Percentiles rank a stretch among this genome's conserved stretches.
These are phyloP conservation scores for Momotus momota DNA, from an alignment of 2,797 vertebrate species.

Conservation along the genomic window DNA sequence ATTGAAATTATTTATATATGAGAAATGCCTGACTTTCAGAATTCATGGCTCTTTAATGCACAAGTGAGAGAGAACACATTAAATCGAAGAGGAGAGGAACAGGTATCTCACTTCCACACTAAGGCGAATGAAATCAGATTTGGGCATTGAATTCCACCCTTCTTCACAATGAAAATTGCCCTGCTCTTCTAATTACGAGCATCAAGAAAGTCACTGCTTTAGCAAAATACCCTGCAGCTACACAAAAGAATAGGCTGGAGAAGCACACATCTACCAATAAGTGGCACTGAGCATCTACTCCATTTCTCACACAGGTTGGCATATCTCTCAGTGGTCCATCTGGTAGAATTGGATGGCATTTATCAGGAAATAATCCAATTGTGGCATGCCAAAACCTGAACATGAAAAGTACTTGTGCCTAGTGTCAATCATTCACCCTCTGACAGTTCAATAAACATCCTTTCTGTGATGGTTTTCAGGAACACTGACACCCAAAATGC, in stretches of 20 bases:
- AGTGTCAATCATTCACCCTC: conserved; percentile 79
- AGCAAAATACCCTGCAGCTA: conserved; percentile 62
- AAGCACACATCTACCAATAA: conserved; percentile 70
- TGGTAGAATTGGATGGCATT: conserved; percentile 78
- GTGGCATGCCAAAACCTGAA: conserved; percentile 78
- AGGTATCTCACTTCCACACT: neutral
- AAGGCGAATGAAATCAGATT: conserved; percentile 36
- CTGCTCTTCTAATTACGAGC: conserved; percentile 65
- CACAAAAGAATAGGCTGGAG: conserved; percentile 70
- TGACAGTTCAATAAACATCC: conserved; percentile 77
- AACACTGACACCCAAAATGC: conserved; percentile 64
- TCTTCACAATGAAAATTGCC: conserved; percentile 26
- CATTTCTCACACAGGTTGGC: conserved; percentile 75
- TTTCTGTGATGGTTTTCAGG: conserved; percentile 77
- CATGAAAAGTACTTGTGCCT: conserved; percentile 76
- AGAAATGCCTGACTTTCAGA: conserved; percentile 46
- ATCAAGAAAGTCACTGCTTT: conserved; percentile 68
- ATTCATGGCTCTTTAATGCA: conserved; percentile 20
- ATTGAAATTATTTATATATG: conserved; percentile 43
- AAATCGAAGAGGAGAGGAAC: conserved; percentile 9
- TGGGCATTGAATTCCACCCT: conserved; percentile 22
- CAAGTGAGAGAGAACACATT: neutral
- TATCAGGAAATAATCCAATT: conserved; percentile 80
- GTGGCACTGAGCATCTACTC: conserved; percentile 65
- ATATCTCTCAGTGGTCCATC: conserved; percentile 72